A percentile compares a stretch with the other conserved stretches of the same genome.
phyloP scores from a whole-genome alignment of 2,888 invertebrate genomes.

The Osmoderma eremita region DNA sequence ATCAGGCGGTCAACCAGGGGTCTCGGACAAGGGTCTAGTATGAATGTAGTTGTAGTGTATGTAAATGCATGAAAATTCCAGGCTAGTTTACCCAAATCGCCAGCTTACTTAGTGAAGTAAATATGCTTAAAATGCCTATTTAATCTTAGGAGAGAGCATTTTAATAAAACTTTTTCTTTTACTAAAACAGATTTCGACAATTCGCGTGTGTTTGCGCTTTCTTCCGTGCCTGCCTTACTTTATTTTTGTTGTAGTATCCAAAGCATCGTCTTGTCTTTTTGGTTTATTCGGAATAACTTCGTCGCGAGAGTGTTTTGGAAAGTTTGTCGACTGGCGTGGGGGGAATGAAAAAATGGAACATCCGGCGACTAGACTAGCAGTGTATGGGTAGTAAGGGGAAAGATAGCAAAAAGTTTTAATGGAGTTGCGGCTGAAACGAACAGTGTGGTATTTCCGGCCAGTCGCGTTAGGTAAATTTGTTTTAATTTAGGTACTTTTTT shows the following conservation, averaged over 20 bases:
- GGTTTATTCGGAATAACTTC: background rate
- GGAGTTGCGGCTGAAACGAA: background rate
- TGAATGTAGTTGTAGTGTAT: slow-evolving; percentile 11
- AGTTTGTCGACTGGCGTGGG: background rate
- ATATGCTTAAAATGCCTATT: too few relatives aligned
- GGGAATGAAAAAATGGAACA: background rate
- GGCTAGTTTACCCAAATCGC: background rate
- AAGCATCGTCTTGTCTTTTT: background rate
- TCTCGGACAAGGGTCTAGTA: too few relatives aligned
- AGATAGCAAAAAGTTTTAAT: slow-evolving; percentile 6
- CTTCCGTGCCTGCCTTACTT: background rate
- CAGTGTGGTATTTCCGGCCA: background rate
- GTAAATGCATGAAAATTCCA: slow-evolving; percentile 18
- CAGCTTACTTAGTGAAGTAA: too few relatives aligned
- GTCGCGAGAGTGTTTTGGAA: background rate
- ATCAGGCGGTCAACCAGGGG: slow-evolving; percentile 1
- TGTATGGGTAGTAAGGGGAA: background rate
- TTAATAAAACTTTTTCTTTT: too few relatives aligned
- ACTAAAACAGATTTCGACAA: too few relatives aligned
- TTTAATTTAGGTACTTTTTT: background rate
- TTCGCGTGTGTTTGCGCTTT: too few relatives aligned
- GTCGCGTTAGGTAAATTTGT: background rate
- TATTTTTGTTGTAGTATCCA: background rate
- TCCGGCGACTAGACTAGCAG: background rate
- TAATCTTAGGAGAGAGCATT: too few relatives aligned